phyloP scores from a whole-genome alignment of 2,888 invertebrate genomes.

The Endotricha flammealis region DNA sequence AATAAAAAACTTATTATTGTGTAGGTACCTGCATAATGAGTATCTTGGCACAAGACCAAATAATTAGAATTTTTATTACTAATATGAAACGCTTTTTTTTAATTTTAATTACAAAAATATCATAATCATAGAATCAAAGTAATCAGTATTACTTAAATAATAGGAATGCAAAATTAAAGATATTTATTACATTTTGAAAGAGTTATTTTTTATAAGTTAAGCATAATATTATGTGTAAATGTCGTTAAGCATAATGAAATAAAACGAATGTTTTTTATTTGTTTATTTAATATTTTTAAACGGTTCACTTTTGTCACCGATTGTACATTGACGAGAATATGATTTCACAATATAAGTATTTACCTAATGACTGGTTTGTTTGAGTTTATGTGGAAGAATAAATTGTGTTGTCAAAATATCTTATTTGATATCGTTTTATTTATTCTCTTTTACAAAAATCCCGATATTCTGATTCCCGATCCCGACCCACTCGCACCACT shows the following conservation, averaged over 20 bases:
- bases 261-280: too few relatives aligned
- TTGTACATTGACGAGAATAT: background rate
- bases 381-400: conserved; percentile 15
- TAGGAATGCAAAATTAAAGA: background rate
- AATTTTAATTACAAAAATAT: background rate
- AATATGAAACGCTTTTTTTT: background rate
- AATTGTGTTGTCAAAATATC: conserved; percentile 15
- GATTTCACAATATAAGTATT: background rate
- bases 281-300: too few relatives aligned
- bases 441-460: background rate
- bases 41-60: conserved; percentile 19
- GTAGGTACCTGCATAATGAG: conserved; percentile 1
- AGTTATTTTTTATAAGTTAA: too few relatives aligned
- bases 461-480: too few relatives aligned
- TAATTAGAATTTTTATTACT: conserved; percentile 15
- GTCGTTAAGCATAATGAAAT: too few relatives aligned
- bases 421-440: background rate
- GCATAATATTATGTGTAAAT: too few relatives aligned
- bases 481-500: too few relatives aligned
- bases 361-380: conserved; percentile 18
- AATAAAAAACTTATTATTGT: background rate
- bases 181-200: too few relatives aligned
- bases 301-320: conserved; percentile 2
- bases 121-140: conserved; percentile 1
- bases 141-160: conserved; percentile 1